Percentiles rank a stretch among this genome's conserved stretches.
These are phyloP conservation scores for Stichopus horrens DNA, from an alignment of 53 echinoderm and acorn worm species.

Conservation along the genomic window DNA sequence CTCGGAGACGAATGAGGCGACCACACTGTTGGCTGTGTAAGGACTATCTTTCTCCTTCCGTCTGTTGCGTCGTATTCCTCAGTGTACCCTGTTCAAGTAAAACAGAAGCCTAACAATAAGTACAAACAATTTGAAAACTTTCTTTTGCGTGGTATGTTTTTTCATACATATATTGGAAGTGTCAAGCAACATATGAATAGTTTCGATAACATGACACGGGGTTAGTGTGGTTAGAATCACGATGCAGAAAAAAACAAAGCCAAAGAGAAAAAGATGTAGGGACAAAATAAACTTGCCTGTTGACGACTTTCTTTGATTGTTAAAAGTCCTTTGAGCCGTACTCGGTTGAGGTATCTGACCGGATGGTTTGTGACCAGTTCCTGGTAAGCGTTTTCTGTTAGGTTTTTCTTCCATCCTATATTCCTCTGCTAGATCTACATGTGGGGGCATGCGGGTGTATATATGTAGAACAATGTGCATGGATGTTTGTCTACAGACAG, in stretches of 20 bases:
- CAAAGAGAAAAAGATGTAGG: background rate
- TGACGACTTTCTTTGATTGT: background rate
- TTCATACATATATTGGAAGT: background rate
- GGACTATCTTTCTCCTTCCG: constrained; percentile 33
- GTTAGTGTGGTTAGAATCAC: constrained; percentile 30
- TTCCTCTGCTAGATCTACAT: constrained; percentile 16
- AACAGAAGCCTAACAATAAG: background rate
- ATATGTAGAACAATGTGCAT: constrained; percentile 7
- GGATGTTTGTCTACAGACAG: constrained; percentile 1
- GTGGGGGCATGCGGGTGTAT: constrained; percentile 32
- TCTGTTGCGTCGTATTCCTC: constrained; percentile 34
- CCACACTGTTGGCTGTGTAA: constrained; percentile 32
- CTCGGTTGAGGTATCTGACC: no score
- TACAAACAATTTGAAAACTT: background rate
- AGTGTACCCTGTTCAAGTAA: constrained; percentile 17
- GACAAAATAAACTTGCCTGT: constrained; percentile 21
- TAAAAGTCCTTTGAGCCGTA: background rate
- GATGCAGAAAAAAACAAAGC: background rate
- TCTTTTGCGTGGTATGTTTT: background rate
- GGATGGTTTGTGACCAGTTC: background rate
- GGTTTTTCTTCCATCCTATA: background rate
- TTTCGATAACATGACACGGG: background rate
- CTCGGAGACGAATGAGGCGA: constrained; percentile 15
- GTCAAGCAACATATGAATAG: background rate
- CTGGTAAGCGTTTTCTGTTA: constrained; percentile 4